Conservation (phyloP, 2,113 vertebrate species). For the Peromyscus californicus region DNA sequence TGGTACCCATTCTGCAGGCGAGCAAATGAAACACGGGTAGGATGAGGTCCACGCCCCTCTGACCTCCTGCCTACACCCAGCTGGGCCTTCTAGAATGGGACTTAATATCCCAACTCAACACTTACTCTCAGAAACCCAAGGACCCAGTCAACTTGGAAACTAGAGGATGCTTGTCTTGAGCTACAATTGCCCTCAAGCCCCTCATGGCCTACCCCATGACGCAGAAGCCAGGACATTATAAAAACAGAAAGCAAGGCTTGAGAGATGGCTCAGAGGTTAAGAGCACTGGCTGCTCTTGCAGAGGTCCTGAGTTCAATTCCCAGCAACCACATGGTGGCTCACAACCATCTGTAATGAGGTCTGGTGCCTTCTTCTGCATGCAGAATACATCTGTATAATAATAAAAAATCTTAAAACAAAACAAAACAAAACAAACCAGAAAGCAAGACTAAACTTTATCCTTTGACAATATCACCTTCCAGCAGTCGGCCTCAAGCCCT, state of each 20-base stretch:
- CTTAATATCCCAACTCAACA: neutral
- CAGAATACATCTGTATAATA: too few species aligned
- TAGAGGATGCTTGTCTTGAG: fast-evolving
- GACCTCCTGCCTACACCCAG: neutral
- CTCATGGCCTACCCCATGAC: fast-evolving
- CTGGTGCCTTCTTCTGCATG: too few species aligned
- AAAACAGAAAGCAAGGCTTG: neutral
- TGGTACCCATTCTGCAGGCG: neutral
- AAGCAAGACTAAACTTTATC: neutral
- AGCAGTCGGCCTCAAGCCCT: too few species aligned
- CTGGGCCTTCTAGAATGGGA: fast-evolving
- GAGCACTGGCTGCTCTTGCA: too few species aligned
- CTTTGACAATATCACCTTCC: neutral
- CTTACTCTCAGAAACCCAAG: neutral
- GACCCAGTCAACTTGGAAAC: fast-evolving
- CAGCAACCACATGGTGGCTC: too few species aligned
- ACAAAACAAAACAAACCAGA: neutral
- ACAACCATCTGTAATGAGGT: too few species aligned
- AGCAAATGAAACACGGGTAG: too few species aligned
- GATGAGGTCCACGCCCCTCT: neutral
- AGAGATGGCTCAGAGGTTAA: too few species aligned
- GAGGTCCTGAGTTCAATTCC: too few species aligned
- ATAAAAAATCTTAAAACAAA: too few species aligned
- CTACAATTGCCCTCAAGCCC: neutral
- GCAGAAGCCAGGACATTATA: neutral